A percentile compares a stretch with the other conserved stretches of the same genome.
Conservation (phyloP, 2,888 invertebrate genomes). For the Falcaria lacertinaria region DNA sequence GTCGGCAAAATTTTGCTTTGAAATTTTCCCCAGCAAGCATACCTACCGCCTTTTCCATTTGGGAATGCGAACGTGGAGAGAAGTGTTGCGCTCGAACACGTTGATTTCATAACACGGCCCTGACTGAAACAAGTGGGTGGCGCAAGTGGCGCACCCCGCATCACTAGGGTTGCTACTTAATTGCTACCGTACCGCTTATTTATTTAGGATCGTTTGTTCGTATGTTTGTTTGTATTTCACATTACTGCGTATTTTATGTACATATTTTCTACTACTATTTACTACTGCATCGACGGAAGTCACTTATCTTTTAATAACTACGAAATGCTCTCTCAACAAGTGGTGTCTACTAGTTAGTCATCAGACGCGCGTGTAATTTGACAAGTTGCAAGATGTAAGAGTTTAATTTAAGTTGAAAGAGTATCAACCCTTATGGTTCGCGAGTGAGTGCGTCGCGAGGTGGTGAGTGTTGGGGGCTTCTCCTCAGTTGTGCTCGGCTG, state of each 20-base stretch:
- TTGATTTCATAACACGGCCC: constrained; percentile 77
- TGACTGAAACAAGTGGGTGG: constrained; percentile 75
- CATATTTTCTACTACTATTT: too few species aligned
- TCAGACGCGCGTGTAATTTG: too few species aligned
- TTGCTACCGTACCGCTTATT: background rate
- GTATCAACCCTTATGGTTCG: constrained; percentile 62
- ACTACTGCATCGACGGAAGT: too few species aligned
- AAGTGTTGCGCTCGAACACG: constrained; percentile 76
- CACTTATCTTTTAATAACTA: too few species aligned
- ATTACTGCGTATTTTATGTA: too few species aligned
- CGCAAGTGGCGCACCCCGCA: constrained; percentile 60
- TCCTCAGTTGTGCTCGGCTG: constrained; percentile 53
- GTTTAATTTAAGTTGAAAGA: background rate
- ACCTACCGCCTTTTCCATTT: constrained; percentile 67
- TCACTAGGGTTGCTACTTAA: constrained; percentile 33
- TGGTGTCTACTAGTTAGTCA: too few species aligned
- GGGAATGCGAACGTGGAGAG: constrained; percentile 60
- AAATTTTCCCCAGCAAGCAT: constrained; percentile 59
- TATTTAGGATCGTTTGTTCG: background rate
- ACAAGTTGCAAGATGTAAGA: background rate
- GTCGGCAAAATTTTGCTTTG: constrained; percentile 59
- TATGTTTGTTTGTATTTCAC: too few species aligned
- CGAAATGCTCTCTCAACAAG: too few species aligned
- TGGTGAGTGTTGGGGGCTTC: constrained; percentile 59
- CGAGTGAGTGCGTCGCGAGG: constrained; percentile 68